A percentile compares a stretch with the other conserved stretches of the same genome.
Conservation (phyloP, 2,888 invertebrate genomes). For the Ornithoptera priamus region DNA sequence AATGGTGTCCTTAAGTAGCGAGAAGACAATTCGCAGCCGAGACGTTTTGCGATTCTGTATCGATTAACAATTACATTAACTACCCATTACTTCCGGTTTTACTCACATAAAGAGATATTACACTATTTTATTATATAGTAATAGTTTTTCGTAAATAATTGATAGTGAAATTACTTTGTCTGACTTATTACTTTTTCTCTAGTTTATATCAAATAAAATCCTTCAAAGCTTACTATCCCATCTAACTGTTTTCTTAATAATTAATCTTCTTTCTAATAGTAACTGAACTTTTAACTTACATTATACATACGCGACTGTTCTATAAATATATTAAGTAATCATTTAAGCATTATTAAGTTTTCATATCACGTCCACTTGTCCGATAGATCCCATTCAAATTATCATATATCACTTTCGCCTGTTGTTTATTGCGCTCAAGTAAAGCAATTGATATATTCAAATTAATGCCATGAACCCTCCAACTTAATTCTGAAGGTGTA, state of each 20-base stretch:
- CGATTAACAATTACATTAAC: slow-evolving; percentile 9
- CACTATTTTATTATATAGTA: too few relatives aligned
- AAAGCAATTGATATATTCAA: slow-evolving; percentile 5
- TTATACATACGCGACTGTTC: background rate
- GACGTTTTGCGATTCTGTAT: slow-evolving; percentile 13
- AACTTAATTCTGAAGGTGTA: background rate
- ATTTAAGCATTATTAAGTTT: slow-evolving; percentile 7
- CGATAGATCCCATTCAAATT: slow-evolving; percentile 16
- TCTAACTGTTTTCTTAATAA: too few relatives aligned
- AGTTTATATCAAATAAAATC: too few relatives aligned
- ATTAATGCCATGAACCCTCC: background rate
- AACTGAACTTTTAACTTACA: too few relatives aligned
- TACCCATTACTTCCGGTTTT: background rate
- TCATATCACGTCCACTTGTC: slow-evolving; percentile 3
- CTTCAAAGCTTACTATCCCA: too few relatives aligned
- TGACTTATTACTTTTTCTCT: too few relatives aligned
- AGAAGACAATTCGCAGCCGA: slow-evolving; percentile 26
- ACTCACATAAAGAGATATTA: background rate
- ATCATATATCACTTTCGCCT: slow-evolving; percentile 23
- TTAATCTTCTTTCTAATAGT: too few relatives aligned
- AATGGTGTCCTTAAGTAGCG: slow-evolving; percentile 17
- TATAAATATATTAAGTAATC: background rate
- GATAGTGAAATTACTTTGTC: too few relatives aligned
- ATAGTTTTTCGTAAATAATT: too few relatives aligned
- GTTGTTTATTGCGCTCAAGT: background rate